phyloP scores from a whole-genome alignment of 2,113 vertebrate species.

The Scartelaos histophorus region DNA sequence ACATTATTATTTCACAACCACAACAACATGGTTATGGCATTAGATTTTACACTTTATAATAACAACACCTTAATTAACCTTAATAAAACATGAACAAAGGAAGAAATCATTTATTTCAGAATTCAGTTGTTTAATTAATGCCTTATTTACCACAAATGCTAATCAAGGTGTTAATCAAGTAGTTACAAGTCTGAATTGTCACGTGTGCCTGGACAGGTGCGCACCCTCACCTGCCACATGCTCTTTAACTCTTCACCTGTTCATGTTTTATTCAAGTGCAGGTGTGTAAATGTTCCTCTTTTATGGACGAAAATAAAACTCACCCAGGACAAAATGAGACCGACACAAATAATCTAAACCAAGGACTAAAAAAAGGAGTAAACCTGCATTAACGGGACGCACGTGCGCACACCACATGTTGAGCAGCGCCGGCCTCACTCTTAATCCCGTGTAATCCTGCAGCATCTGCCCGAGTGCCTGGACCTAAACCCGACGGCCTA shows the following conservation, averaged over 20 bases:
- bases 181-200: no score
- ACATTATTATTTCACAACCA: not conserved
- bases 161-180: no score
- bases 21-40: not conserved
- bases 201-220: no score
- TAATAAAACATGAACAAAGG: no score
- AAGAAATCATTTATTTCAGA: no score
- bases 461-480: conserved; percentile 65
- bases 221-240: no score
- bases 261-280: no score
- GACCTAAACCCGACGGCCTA: conserved; percentile 48
- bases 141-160: no score
- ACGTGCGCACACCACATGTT: not conserved
- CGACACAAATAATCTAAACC: not conserved
- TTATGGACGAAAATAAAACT: not conserved
- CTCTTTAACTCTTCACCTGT: no score
- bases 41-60: not conserved
- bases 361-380: not conserved
- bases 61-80: no score
- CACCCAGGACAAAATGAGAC: not conserved
- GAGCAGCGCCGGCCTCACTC: conserved; percentile 18
- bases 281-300: not conserved
- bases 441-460: conserved; percentile 68
- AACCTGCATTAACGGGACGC: not conserved
- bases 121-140: no score